These are phyloP conservation scores for Pachydiplax longipennis DNA, from an alignment of 2,888 invertebrate species.

Conservation along the genomic window DNA sequence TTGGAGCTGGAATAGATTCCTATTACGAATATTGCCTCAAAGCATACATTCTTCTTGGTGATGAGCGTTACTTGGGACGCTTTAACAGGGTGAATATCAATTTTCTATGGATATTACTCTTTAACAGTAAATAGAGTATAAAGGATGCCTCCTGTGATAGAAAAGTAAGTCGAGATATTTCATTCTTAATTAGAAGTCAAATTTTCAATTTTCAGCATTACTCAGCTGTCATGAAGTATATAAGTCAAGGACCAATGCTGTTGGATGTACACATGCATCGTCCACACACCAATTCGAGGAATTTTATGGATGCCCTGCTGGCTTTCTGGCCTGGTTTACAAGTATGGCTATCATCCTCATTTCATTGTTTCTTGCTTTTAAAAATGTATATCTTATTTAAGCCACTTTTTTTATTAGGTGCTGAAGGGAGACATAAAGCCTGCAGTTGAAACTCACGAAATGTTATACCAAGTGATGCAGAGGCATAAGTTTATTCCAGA, in stretches of 20 bases:
- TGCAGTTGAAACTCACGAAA: conserved; percentile 98
- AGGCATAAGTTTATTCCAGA: conserved; percentile 98
- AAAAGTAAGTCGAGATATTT: too few relatives aligned
- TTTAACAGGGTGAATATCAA: conserved; percentile 71
- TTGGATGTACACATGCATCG: conserved; percentile 96
- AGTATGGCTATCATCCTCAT: conserved; percentile 60
- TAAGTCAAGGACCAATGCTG: conserved; percentile 93
- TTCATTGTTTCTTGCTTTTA: background rate
- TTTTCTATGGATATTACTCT: background rate
- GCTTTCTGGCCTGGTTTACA: conserved; percentile 99
- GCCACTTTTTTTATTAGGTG: conserved; percentile 61
- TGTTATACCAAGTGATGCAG: conserved; percentile 98
- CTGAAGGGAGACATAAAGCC: conserved; percentile 91
- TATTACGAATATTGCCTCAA: conserved; percentile 99
- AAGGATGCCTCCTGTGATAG: too few relatives aligned
- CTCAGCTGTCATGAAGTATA: conserved; percentile 95
- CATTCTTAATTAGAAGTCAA: background rate
- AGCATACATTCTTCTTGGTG: conserved; percentile 91
- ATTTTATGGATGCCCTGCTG: conserved; percentile 96
- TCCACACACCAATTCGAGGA: conserved; percentile 91
- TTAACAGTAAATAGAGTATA: too few relatives aligned
- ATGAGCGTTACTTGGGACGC: conserved; percentile 90
- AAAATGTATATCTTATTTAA: conserved; percentile 55
- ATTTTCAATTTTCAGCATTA: conserved; percentile 73
- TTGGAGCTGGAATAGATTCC: conserved; percentile 99